Evolutionary conservation across 2,113 vertebrate species (phyloP), one percentile per base, ranked within the genome.

Genomic region (Eulacestoma nigropectus): DNA sequence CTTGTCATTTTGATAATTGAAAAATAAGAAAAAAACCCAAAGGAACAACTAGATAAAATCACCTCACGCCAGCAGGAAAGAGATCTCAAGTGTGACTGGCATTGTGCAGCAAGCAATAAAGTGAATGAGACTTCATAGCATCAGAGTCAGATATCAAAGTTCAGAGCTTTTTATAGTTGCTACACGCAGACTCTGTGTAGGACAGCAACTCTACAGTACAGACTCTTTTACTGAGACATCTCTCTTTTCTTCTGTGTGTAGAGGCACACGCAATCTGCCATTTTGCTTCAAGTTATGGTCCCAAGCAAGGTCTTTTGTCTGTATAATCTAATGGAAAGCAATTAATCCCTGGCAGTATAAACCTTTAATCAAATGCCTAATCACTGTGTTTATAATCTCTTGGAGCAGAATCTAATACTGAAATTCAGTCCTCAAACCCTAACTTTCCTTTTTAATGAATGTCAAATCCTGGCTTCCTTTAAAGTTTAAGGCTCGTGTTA

Each of bases 341-440:
- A 82, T 89, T 84, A 92, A 87, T 87, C 41, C 32, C 49, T 82
- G 42, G 29, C 30, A 81, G 81, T 32, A 87, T 39, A 87, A 89
- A 81, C 52, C 22, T 91, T 89, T 93, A 92, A 84, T 95, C 73
- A 53, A 94, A 95, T 39, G 49, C 30, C 77, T 94, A 92, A 79
- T 77, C 44, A 62, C 29, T 64, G 29, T 67, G 25, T 76, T 92
- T 89, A 37, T 87, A 92, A 94, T 56, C 60, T 81, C 57, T 56
- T 78, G 53, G 76, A 95, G 29, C 47, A 92, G 33, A 79, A 68
- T 25, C 49, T 75, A 82, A 87, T 35, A 62, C 56, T 10, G 4
- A 87, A 87, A 89, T 67, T 64, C 53, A 39, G 44, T 27, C 17
- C 35, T 78, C 44, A 81, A 87, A 73, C 25, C 35, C 25, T 37